phyloP scores from a whole-genome alignment of 2,113 vertebrate genomes.

The Myanophis thanlyinensis region DNA sequence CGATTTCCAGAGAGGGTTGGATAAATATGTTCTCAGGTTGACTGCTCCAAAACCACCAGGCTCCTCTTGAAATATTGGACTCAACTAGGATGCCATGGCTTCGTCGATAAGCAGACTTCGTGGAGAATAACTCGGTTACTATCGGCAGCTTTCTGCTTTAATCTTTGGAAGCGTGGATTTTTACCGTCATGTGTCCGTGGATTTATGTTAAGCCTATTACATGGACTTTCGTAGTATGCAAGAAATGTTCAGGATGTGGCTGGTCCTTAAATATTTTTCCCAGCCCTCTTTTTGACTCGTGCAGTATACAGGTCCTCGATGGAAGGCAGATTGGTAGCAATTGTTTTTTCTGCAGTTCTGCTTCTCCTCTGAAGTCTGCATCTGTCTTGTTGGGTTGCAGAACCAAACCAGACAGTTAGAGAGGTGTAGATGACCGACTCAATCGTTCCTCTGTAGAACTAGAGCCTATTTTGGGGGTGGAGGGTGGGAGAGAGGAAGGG shows the following conservation, averaged over 20 bases:
- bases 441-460: too few species aligned
- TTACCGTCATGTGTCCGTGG: background rate
- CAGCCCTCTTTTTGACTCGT: too few species aligned
- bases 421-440: too few species aligned
- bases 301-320: background rate
- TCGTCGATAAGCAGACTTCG: background rate
- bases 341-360: too few species aligned
- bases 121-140: background rate
- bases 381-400: too few species aligned
- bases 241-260: too few species aligned
- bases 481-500: too few species aligned
- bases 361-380: too few species aligned
- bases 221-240: background rate
- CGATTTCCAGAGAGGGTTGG: background rate
- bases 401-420: too few species aligned
- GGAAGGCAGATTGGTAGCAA: too few species aligned
- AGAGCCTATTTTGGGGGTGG: too few species aligned
- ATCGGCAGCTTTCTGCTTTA: background rate
- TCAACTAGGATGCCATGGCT: background rate
- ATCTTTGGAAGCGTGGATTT: background rate
- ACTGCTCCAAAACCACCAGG: background rate
- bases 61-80: background rate
- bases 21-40: constrained; percentile 5
- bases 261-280: too few species aligned
- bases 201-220: background rate